Evolutionary conservation across 92 coral and sea anemone genomes (phyloP).

Genomic region (Porites divaricata): DNA sequence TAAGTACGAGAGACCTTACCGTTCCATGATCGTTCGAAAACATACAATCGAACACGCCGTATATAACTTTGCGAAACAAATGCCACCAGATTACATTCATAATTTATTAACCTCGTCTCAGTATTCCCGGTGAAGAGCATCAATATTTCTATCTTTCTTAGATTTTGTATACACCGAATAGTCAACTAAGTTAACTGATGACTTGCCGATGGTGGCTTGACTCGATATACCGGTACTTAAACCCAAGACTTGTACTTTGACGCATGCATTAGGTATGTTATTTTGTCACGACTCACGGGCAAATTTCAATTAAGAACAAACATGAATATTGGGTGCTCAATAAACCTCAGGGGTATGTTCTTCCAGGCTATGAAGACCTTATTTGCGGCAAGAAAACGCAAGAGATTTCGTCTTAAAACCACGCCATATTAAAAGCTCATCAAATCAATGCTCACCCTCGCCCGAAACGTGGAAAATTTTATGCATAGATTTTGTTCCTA

Average conservation of each 20-base stretch:
- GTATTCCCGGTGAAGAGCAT: not conserved
- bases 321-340: slow-evolving; percentile 28
- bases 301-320: not conserved
- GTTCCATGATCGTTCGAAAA: not conserved
- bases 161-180: not conserved
- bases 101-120: slow-evolving; percentile 27
- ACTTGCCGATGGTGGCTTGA: not conserved
- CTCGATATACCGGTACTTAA: not conserved
- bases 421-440: slow-evolving; percentile 16
- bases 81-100: slow-evolving; percentile 12
- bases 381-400: not conserved
- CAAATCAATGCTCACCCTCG: slow-evolving; percentile 11
- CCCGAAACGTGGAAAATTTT: slow-evolving; percentile 2
- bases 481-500: slow-evolving; percentile 31
- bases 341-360: not conserved
- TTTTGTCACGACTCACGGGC: not conserved
- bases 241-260: not conserved
- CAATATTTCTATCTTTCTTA: not conserved
- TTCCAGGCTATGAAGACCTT: not conserved
- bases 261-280: too few species aligned
- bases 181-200: not conserved
- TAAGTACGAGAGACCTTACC: not conserved
- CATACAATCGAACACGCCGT: slow-evolving; percentile 3
- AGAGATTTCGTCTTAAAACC: not conserved
- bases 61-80: slow-evolving; percentile 27